Evolutionary conservation across 1,140 invertebrate species (phyloP).

Genomic region (Leucophenga varia): DNA sequence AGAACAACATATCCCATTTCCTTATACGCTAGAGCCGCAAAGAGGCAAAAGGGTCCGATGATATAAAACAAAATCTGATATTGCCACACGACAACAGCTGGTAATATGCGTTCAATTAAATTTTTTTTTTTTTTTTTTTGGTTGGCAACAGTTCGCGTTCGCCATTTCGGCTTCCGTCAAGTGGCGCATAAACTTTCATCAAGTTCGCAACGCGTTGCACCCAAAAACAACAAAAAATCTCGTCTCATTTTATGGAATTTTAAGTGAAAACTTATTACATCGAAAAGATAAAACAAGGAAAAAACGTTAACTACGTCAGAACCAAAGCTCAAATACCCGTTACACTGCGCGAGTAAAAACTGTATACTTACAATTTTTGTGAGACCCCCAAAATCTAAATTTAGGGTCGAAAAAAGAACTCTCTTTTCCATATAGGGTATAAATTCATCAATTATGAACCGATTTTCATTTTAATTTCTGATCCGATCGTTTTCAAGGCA

Average conservation of each 20-base stretch:
- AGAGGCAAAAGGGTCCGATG: slow-evolving; percentile 15
- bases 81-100: slow-evolving; percentile 48
- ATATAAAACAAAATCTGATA: slow-evolving; percentile 18
- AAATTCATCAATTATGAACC: no score
- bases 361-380: no score
- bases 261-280: slow-evolving; percentile 34
- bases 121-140: slow-evolving; percentile 20
- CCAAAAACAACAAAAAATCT: slow-evolving; percentile 24
- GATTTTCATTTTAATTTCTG: no score
- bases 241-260: slow-evolving; percentile 28
- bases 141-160: slow-evolving; percentile 3
- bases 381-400: no score
- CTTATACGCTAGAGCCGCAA: slow-evolving; percentile 12
- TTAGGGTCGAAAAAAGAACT: no score
- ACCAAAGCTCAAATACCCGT: no score
- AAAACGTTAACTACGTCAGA: no score
- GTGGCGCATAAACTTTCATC: slow-evolving; percentile 39
- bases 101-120: slow-evolving; percentile 47
- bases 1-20: slow-evolving; percentile 37
- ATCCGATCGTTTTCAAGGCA: no score
- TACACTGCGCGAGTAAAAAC: no score
- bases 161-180: neutral
- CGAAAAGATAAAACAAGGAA: no score
- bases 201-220: slow-evolving; percentile 25
- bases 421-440: no score